Evolutionary conservation across 2,797 vertebrate species (phyloP), one percentile per base, ranked within the genome.

Genomic region (Tangara arthus): DNA sequence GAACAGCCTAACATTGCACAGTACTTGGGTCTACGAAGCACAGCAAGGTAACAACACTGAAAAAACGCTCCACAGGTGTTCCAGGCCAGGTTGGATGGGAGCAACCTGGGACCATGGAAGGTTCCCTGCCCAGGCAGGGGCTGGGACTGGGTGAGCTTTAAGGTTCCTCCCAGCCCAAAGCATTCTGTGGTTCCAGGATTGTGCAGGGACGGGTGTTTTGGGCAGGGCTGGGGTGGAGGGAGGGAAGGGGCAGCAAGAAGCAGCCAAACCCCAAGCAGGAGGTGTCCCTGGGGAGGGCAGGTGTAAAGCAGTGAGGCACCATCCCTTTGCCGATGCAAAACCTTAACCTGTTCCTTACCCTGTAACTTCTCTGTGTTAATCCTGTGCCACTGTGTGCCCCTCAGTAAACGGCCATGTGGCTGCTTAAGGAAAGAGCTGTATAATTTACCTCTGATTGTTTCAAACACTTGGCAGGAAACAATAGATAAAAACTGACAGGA

Each of bases 401-500:
- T 80, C 88, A 70, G 3, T 1, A 35, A 82, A 5, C n/a, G 75
- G 90, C 68, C 35, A 11, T 3, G 47, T 6, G 61, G 72, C 61
- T 92, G 80, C 88, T 77, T 34, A 49, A 76, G 89, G 89, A 91
- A 60, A 60, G 35, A 56, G 76, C 79, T 91, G 82, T 16, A 41
- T 66, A 87, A 95, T 84, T 93, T 50, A 91, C 50, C 80, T 60
- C 76, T 20, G 77, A 82, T 89, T 94, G 92, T 89, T 90, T 53
- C 66, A 73, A 90, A 89, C 69, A 34, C 61, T 92, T 86, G 94
- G 65, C 90, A 94, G 92, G 94, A 82, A 96, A 92, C 89, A 95
- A 93, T 83, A 95, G 96, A 91, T 88, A 91, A 85, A 93, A 93
- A 30, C 76, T 94, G 95, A 91, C 94, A 89, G 87, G 84, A 90